Base-by-base conservation (phyloP, 1,140 invertebrate species). In the Aricia agestis region DNA sequence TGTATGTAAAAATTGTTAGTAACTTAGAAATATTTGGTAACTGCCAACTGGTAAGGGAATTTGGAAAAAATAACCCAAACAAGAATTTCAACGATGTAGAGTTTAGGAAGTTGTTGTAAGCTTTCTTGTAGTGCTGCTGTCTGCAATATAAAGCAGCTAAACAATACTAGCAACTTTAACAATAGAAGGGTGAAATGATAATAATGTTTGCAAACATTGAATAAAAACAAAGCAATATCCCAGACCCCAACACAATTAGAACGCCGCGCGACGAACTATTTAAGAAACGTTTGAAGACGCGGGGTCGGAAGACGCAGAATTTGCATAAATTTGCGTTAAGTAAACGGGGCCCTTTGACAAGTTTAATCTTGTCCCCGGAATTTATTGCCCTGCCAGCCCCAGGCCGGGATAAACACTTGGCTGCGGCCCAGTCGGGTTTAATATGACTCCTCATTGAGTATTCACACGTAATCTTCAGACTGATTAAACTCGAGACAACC, bases 321-420 rank as follows among this genome's bases (percentile, higher is more conserved):
- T 89, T 87, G 89, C 87, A 91, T 91, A 91, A 91, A 91, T 91
- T 89, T 87, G 84, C 89, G 84, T 89, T 87, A 91, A 89, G 87
- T 89, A 89, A 91, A 89, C 85, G 85, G 86, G 86, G 78, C 81
- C 83, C 87, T 86, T 79, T 89, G 89, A 91, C 89, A 89, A 89
- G 84, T 91, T 89, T 91, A 89, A 91, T 89, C 89, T 91, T 87
- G 89, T 91, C 87, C 86, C 83, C 78, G 74, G 78, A 87, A 91
- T 89, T 91, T 91, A 91, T 91, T 85, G 85, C 82, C 81, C 78
- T 76, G 76, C 75, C 82, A 85, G 79, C 79, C 82, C 82, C 84
- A 84, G 79, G 82, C 78, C 81, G 77, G 36, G 82, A 83, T 85
- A 88, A 87, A 87, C 84, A 85, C 83, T 88, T 82, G 82, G 77